Percentiles rank a stretch among this genome's conserved stretches.
Conservation (phyloP, 2,888 invertebrate species). For the Digitonthophagus gazella region DNA sequence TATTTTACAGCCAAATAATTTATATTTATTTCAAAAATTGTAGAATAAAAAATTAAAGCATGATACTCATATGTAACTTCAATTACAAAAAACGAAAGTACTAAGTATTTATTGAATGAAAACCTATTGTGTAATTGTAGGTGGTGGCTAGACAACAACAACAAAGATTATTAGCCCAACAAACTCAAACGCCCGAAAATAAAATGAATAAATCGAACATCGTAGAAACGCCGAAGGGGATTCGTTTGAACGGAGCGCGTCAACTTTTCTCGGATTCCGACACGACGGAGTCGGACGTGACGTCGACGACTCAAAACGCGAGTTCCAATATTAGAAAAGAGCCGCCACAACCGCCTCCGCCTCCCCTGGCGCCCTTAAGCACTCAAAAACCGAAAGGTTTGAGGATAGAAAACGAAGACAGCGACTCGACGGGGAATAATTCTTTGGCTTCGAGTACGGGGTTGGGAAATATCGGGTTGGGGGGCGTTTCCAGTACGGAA, state of each 20-base stretch:
- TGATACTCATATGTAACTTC: background rate
- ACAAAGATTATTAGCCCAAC: slow-evolving; percentile 58
- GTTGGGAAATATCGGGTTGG: slow-evolving; percentile 51
- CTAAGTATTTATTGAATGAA: too few relatives aligned
- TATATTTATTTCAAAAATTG: background rate
- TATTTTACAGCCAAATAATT: background rate
- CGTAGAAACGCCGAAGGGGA: slow-evolving; percentile 42
- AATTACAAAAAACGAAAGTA: too few relatives aligned
- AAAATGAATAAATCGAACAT: slow-evolving; percentile 45
- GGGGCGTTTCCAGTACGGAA: slow-evolving; percentile 54
- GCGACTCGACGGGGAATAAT: slow-evolving; percentile 55
- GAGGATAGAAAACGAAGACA: slow-evolving; percentile 49
- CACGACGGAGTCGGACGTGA: slow-evolving; percentile 47
- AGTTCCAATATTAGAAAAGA: slow-evolving; percentile 47
- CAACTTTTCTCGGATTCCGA: slow-evolving; percentile 48
- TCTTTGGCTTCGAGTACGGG: slow-evolving; percentile 60
- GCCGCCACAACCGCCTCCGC: slow-evolving; percentile 53
- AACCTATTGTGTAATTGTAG: too few relatives aligned
- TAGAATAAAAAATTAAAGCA: background rate
- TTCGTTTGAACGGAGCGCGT: slow-evolving; percentile 49
- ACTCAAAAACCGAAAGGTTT: slow-evolving; percentile 34
- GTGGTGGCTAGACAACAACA: slow-evolving; percentile 58
- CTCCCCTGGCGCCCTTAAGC: slow-evolving; percentile 53
- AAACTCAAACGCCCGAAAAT: slow-evolving; percentile 42
- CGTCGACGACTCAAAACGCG: slow-evolving; percentile 43